These are phyloP conservation scores for Melanchra persicariae DNA, from an alignment of 2,888 invertebrate genomes.

Conservation along the genomic window DNA sequence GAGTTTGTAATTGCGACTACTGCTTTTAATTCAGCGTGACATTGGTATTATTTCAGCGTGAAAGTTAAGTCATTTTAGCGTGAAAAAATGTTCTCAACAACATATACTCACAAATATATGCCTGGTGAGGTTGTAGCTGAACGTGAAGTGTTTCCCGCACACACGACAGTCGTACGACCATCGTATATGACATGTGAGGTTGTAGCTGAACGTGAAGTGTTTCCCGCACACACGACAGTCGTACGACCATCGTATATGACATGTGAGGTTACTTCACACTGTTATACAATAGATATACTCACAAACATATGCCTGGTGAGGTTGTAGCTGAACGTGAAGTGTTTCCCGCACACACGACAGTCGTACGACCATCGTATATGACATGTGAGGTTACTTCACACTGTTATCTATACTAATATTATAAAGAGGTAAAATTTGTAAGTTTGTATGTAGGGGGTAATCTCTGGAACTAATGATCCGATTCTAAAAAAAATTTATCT, in stretches of 20 bases:
- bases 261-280: conserved; percentile 15
- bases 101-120: conserved; percentile 51
- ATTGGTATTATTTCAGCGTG: too few relatives aligned
- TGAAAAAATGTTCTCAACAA: background rate
- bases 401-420: too few relatives aligned
- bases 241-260: conserved; percentile 6
- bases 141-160: conserved; percentile 41
- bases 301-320: conserved; percentile 49
- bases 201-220: conserved; percentile 15
- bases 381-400: background rate
- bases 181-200: conserved; percentile 19
- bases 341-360: conserved; percentile 45
- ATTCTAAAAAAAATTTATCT: too few relatives aligned
- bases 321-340: conserved; percentile 24
- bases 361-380: conserved; percentile 19
- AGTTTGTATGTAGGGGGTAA: too few relatives aligned
- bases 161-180: conserved; percentile 17
- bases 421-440: too few relatives aligned
- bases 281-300: conserved; percentile 17
- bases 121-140: conserved; percentile 17
- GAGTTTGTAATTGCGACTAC: too few relatives aligned
- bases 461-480: too few relatives aligned
- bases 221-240: conserved; percentile 44
- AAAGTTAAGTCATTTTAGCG: too few relatives aligned
- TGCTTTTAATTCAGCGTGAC: too few relatives aligned